Conservation (phyloP, 1,140 invertebrate genomes). For the Conopomorpha cramerella region DNA sequence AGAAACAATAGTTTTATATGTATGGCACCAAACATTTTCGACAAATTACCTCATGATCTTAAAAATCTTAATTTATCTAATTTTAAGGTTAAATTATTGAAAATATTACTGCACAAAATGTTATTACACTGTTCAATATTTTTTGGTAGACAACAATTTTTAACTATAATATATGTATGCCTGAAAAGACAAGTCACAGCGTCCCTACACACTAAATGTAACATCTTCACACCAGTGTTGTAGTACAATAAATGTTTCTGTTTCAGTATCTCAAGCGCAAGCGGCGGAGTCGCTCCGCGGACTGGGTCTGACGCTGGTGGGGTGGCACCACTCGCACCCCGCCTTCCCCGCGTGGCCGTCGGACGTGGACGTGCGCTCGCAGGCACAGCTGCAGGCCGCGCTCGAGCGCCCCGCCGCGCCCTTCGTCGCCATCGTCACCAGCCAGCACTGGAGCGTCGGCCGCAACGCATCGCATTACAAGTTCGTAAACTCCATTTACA, state of each 20-base stretch:
- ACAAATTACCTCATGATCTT: too few relatives aligned
- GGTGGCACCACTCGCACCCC: constrained; percentile 57
- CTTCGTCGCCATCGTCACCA: constrained; percentile 39
- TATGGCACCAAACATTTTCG: too few relatives aligned
- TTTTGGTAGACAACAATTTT: too few relatives aligned
- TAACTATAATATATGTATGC: too few relatives aligned
- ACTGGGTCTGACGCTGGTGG: constrained; percentile 18
- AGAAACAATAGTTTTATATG: too few relatives aligned
- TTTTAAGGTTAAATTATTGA: too few relatives aligned
- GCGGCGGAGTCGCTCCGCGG: constrained; percentile 25
- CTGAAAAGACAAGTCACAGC: too few relatives aligned
- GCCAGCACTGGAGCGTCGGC: constrained; percentile 39
- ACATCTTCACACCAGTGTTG: too few relatives aligned
- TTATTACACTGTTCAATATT: too few relatives aligned
- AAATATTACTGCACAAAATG: too few relatives aligned
- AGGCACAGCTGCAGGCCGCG: constrained; percentile 33
- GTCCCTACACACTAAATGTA: too few relatives aligned
- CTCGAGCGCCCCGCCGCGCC: constrained; percentile 18
- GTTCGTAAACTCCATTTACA: constrained; percentile 14
- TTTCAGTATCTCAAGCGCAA: constrained; percentile 35
- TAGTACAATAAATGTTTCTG: not conserved
- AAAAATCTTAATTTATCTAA: too few relatives aligned
- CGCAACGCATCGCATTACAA: constrained; percentile 34
- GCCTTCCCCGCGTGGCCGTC: constrained; percentile 38
- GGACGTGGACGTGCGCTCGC: constrained; percentile 31